A percentile compares a stretch with the other conserved stretches of the same genome.
phyloP scores from a whole-genome alignment of 2,797 vertebrate genomes.

The Loris lydekkerianus region DNA sequence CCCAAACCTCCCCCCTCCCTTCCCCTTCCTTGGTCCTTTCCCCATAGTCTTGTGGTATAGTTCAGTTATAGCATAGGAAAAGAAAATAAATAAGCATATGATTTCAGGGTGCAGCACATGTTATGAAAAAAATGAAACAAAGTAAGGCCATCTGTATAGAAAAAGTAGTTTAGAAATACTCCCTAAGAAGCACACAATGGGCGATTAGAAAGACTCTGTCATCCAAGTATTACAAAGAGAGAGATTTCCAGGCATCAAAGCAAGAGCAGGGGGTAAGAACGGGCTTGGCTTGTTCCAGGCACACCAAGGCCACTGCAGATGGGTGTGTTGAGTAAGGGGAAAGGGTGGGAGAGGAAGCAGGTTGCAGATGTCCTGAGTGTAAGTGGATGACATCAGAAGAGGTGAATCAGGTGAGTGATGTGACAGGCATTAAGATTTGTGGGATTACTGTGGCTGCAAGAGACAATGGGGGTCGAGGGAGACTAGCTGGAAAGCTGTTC shows the following conservation, averaged over 20 bases:
- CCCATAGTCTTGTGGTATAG: no score
- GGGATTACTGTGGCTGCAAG: neutral
- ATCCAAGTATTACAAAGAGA: neutral
- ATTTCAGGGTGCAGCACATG: neutral
- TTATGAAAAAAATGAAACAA: neutral
- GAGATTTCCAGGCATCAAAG: neutral
- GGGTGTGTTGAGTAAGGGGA: neutral
- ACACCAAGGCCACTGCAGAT: neutral
- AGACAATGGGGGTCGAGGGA: neutral
- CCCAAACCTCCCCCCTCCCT: no score
- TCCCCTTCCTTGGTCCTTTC: no score
- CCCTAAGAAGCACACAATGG: neutral
- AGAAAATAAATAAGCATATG: conserved; percentile 28
- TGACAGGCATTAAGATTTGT: neutral
- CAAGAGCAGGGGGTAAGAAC: neutral
- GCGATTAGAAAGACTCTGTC: neutral
- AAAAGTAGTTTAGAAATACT: neutral
- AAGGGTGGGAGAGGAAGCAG: neutral
- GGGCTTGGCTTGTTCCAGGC: neutral
- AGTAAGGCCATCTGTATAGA: neutral
- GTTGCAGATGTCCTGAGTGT: neutral
- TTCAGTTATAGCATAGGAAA: neutral
- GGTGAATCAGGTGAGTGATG: neutral
- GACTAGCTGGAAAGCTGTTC: neutral
- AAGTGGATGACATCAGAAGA: neutral